Conservation (phyloP, 2,888 invertebrate species). For the Brachypterus glaber region DNA sequence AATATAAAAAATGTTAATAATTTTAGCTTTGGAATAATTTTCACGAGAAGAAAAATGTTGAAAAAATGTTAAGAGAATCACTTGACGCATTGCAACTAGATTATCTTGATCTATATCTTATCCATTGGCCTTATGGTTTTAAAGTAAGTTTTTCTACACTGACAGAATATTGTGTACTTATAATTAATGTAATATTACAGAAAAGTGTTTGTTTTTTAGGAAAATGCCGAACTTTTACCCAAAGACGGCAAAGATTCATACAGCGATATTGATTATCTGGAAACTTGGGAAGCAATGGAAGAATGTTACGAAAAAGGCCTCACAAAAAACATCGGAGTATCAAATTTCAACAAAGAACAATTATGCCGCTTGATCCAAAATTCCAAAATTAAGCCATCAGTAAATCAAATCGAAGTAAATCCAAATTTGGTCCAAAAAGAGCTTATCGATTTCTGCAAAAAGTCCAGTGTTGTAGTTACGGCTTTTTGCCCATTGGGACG, state of each 20-base stretch:
- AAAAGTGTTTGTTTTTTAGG: too few relatives aligned
- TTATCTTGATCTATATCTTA: constrained; percentile 35
- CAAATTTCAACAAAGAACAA: constrained; percentile 66
- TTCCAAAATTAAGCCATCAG: constrained; percentile 48
- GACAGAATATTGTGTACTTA: too few relatives aligned
- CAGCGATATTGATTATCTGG: constrained; percentile 55
- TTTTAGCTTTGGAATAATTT: constrained; percentile 52
- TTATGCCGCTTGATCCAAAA: constrained; percentile 50
- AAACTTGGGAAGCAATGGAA: constrained; percentile 66
- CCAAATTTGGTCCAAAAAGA: constrained; percentile 60
- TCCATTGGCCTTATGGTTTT: constrained; percentile 39
- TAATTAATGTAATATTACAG: too few relatives aligned
- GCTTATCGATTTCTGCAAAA: constrained; percentile 55
- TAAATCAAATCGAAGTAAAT: constrained; percentile 51
- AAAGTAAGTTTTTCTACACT: too few relatives aligned
- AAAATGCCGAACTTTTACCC: constrained; percentile 41
- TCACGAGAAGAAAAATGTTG: constrained; percentile 49
- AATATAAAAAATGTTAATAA: too few relatives aligned
- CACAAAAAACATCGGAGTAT: constrained; percentile 61
- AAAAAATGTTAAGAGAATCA: constrained; percentile 36
- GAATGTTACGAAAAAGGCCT: constrained; percentile 53
- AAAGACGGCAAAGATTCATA: constrained; percentile 36
- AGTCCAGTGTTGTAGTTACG: constrained; percentile 51
- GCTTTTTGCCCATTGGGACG: constrained; percentile 67
- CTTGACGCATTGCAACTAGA: constrained; percentile 29